Evolutionary conservation across 2,888 invertebrate genomes (phyloP), one percentile per base, ranked within the genome.

Genomic region (Caenorhabditis sp.): DNA sequence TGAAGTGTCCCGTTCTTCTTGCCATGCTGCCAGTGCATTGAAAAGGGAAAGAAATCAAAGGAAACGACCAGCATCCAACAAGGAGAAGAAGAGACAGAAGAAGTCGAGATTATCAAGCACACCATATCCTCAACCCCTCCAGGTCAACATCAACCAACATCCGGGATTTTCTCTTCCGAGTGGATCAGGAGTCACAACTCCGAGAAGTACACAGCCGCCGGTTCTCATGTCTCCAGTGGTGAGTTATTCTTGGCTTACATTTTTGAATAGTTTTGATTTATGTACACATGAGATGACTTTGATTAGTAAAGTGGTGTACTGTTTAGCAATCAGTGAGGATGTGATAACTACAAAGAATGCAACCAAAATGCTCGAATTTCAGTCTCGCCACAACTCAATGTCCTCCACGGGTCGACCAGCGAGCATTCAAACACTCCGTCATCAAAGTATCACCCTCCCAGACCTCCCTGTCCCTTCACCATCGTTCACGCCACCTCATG

Each of bases 321-420:
- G 1, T 19, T 54, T 24, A 26, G 54, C 26, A 54, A 51, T 12
- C 54, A 24, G 26, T 6, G 24, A 24, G n/a, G n/a, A n/a, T n/a
- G n/a, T n/a, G n/a, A n/a, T n/a, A n/a, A n/a, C n/a, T n/a, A n/a
- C n/a, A n/a, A n/a, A n/a, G n/a, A n/a, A n/a, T n/a, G n/a, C n/a
- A n/a, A n/a, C n/a, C n/a, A n/a, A n/a, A n/a, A n/a, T 47, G 38
- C 6, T n/a, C n/a, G n/a, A 38, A 10, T 38, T 72, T 28, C 72
- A 72, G 74, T 69, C 74, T 8, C 69, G 80, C 4, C 80, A 80
- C 38, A 69, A 54, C 12, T 74, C 74, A 24, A 41, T 74, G 24
- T 70, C 69, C 6, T 68, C 74, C 44, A 51, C 61, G 16, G 74
- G 69, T 26, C 41, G 61, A 16, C 80, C 82, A 47, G 77, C 82